Evolutionary conservation across 1,140 invertebrate species (phyloP), one percentile per base, ranked within the genome.

Genomic region (Bacillus rossius): DNA sequence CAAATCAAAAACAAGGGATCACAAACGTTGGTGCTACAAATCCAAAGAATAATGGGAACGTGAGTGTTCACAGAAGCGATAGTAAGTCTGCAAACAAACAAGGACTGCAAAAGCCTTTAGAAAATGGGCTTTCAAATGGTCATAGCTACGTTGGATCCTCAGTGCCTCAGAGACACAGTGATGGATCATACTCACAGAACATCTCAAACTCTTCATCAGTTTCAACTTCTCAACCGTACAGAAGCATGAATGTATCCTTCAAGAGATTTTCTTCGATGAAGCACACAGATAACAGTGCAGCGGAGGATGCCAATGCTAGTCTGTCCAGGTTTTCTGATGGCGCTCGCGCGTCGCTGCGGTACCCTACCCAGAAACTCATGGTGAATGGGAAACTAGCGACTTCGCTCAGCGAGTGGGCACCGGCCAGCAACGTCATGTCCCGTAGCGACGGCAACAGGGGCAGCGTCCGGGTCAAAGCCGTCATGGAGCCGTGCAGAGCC

Each of bases 331-430:
- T 17, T 10, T 7, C 25, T 0, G 48, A 50, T 3, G 20, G 22
- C n/a, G 22, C 8, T 34, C 34, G 55, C 17, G 17, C 55, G 1
- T 29, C 55, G 59, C 53, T 75, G 45, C 68, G 74, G 64, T 75
- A 75, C 43, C 69, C 76, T 3, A 67, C 74, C 1, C 75, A 78
- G 51, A 77, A 79, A 58, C 65, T 78, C 1, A 65, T 76, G 48
- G 65, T 80, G 4, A 80, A 80, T 61, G 79, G 78, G 2, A 76
- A 75, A 58, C 70, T 74, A 2, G 68, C 64, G 3, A 47, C 63
- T 51, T 17, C 60, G 55, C 7, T 60, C 56, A 13, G 53, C 49
- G 57, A 62, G 47, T 42, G 55, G 54, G 23, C 49, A 23, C 23
- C 26, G 10, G 29, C 10, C 29, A 34, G 29, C 10, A 34, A 34